phyloP scores from a whole-genome alignment of 2,797 vertebrate genomes.

The Pelochelys cantorii region DNA sequence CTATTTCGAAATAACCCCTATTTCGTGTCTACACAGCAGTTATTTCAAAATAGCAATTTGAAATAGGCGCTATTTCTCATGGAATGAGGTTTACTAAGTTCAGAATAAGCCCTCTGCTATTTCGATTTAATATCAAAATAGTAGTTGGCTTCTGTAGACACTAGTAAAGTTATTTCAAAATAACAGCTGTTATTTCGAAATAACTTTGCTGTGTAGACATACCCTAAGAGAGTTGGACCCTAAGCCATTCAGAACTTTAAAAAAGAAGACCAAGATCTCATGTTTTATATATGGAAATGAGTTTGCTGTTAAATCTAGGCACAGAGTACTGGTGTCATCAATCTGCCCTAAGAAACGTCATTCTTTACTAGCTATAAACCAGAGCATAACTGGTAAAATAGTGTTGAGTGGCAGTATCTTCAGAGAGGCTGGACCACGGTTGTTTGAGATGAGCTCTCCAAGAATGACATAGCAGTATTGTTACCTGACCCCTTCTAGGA shows the following conservation, averaged over 20 bases:
- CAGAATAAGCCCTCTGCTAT: too few species aligned
- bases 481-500: background rate
- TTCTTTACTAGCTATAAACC: accelerated
- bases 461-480: background rate
- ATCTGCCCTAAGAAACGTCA: background rate
- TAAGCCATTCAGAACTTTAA: background rate
- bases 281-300: background rate
- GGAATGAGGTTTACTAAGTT: too few species aligned
- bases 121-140: too few species aligned
- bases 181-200: too few species aligned
- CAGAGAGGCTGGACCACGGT: background rate
- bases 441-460: background rate
- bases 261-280: background rate
- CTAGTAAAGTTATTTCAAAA: too few species aligned
- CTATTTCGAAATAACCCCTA: too few species aligned
- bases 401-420: background rate
- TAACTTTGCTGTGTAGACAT: too few species aligned
- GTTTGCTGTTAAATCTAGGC: background rate
- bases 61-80: too few species aligned
- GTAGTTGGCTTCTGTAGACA: too few species aligned
- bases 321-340: background rate
- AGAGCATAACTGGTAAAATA: background rate
- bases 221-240: background rate
- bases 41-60: too few species aligned
- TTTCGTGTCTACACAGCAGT: too few species aligned